Percentiles rank a stretch among this genome's conserved stretches.
Conservation (phyloP, 2,797 vertebrate species). For the Anguilla pacifica region DNA sequence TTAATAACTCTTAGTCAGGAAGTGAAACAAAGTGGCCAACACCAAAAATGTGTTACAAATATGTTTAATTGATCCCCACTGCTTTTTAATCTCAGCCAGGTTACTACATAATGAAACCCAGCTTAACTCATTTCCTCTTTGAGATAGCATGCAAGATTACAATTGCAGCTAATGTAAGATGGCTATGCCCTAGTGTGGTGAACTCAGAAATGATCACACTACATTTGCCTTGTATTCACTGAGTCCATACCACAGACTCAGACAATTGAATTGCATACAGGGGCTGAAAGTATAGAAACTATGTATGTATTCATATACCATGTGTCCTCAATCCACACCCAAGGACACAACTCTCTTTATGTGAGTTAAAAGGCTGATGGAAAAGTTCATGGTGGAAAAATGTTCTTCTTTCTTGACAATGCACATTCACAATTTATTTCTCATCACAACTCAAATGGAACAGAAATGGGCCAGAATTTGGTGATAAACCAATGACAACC, state of each 20-base stretch:
- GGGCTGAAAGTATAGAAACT: not conserved
- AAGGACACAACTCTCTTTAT: slow-evolving; percentile 1
- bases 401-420: not conserved
- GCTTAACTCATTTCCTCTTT: not conserved
- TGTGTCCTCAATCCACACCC: not conserved
- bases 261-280: not conserved
- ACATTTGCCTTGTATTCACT: slow-evolving; percentile 3
- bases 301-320: not conserved
- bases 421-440: not conserved
- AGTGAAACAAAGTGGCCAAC: not conserved
- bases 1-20: not conserved
- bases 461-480: not conserved
- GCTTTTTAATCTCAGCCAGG: not conserved
- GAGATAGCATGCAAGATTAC: not conserved
- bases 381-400: too few relatives aligned
- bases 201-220: not conserved
- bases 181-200: not conserved
- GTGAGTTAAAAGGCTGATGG: not conserved
- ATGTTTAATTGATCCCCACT: not conserved
- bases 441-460: not conserved
- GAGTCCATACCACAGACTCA: not conserved
- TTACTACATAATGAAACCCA: not conserved
- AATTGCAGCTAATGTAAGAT: not conserved
- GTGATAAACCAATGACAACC: not conserved
- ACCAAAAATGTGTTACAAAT: not conserved